Evolutionary conservation across 92 coral and sea anemone species (phyloP), one percentile per base, ranked within the genome.

Genomic region (Palythoa grandiflora): DNA sequence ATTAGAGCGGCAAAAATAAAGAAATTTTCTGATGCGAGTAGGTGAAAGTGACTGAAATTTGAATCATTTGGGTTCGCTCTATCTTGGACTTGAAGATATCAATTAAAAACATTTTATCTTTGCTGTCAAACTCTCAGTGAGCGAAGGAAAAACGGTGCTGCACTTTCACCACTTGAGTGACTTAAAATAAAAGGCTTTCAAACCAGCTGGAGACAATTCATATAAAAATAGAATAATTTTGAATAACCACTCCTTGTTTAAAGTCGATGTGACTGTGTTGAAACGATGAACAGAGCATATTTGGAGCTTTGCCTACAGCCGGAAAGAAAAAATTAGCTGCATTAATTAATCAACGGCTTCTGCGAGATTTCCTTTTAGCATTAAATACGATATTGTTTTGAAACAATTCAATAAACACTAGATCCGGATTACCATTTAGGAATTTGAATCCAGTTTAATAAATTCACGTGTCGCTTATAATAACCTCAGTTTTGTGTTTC

Each of bases 231-330:
- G 74, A 80, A 60, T 80, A 80, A 17, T 63, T 79, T 60, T 80
- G 39, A 40, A 39, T 1, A 20, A 74, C 73, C 73, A 63, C 85
- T 80, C 85, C 85, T 80, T 61, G 73, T 16, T 79, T 61, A n/a
- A 28, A 21, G 85, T 12, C 55, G 59, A 48, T 54, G n/a, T 13
- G 50, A 47, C 20, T 61, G 28, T 61, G 54, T 36, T 19, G 36
- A 80, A 39, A 60, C 39, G 9, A 53, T 10, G 63, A 44, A 63
- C 51, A 61, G 55, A 60, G 44, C 61, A 38, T 20, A 38, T 21
- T 63, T 60, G 73, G 47, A 63, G 53, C n/a, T 11, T 9, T 65
- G 59, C 59, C 74, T 35, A 40, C 16, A 40, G 40, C 73, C n/a
- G 14, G 73, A 63, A 80, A 61, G 55, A 5, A 80, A 39, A 59